These are phyloP conservation scores for Hymenopus coronatus DNA, from an alignment of 2,888 invertebrate species.

Conservation along the genomic window DNA sequence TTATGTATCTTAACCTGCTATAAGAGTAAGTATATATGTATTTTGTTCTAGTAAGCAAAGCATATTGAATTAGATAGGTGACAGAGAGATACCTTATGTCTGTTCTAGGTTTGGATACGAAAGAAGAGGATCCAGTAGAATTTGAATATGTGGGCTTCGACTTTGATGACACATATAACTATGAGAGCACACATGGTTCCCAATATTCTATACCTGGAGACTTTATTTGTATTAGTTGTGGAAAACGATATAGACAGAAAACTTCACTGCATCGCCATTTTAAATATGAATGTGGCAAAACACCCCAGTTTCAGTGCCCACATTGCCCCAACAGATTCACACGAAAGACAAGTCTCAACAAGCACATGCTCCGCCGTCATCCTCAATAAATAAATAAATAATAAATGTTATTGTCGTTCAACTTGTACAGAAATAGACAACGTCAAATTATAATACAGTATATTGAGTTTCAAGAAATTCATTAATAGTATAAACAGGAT, in stretches of 20 bases:
- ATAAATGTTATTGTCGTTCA: too few relatives aligned
- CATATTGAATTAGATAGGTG: not conserved
- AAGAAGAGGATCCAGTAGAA: not conserved
- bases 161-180: not conserved
- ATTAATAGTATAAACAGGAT: too few relatives aligned
- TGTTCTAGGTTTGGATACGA: not conserved
- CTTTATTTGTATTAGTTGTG: conserved; percentile 35
- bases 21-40: not conserved
- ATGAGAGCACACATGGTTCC: too few relatives aligned
- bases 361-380: conserved; percentile 7
- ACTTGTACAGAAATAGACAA: too few relatives aligned
- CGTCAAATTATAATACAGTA: too few relatives aligned
- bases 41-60: not conserved
- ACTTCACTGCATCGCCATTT: conserved; percentile 29
- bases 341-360: conserved; percentile 22
- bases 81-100: not conserved
- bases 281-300: conserved; percentile 36
- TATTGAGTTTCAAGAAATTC: too few relatives aligned
- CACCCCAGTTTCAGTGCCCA: conserved; percentile 35
- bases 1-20: not conserved
- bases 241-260: conserved; percentile 32
- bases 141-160: not conserved
- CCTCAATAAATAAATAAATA: too few relatives aligned
- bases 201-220: not conserved
- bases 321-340: conserved; percentile 25